phyloP scores from a whole-genome alignment of 2,888 invertebrate species.

The Drosophila leonis region DNA sequence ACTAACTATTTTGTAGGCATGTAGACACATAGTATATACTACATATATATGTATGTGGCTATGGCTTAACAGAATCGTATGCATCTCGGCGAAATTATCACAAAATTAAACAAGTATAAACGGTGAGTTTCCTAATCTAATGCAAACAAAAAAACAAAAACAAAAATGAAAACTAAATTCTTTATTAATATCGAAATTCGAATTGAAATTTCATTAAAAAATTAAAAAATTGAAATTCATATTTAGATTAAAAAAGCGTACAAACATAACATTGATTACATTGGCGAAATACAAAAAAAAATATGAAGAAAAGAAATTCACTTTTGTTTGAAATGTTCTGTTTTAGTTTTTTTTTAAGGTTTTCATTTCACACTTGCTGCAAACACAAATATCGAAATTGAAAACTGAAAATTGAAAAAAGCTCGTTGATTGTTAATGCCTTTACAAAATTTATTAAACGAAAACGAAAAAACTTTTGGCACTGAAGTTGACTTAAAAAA shows the following conservation, averaged over 20 bases:
- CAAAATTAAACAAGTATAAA: slow-evolving; percentile 73
- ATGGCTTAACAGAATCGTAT: slow-evolving; percentile 59
- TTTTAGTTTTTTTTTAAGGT: slow-evolving; percentile 41
- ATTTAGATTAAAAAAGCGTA: slow-evolving; percentile 63
- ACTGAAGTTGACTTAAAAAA: slow-evolving; percentile 57
- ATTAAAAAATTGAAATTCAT: slow-evolving; percentile 29
- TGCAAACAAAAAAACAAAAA: slow-evolving; percentile 33
- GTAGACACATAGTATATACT: slow-evolving; percentile 37
- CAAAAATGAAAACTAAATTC: slow-evolving; percentile 26
- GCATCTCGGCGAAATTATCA: slow-evolving; percentile 70
- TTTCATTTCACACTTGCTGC: slow-evolving; percentile 47
- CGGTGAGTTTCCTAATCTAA: slow-evolving; percentile 84
- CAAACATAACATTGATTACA: slow-evolving; percentile 43
- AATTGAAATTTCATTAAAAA: slow-evolving; percentile 33
- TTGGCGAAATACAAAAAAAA: slow-evolving; percentile 32
- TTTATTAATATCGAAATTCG: slow-evolving; percentile 36
- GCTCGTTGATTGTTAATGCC: slow-evolving; percentile 84
- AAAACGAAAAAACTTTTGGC: slow-evolving; percentile 59
- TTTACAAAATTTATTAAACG: slow-evolving; percentile 80
- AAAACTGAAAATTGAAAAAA: slow-evolving; percentile 39
- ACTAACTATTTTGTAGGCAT: slow-evolving; percentile 68
- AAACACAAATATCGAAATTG: slow-evolving; percentile 59
- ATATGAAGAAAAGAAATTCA: not conserved
- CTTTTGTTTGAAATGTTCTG: slow-evolving; percentile 30
- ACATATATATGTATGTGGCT: slow-evolving; percentile 18